Evolutionary conservation across 2,888 invertebrate genomes (phyloP), one percentile per base, ranked within the genome.

Genomic region (Seira sanloemensis): DNA sequence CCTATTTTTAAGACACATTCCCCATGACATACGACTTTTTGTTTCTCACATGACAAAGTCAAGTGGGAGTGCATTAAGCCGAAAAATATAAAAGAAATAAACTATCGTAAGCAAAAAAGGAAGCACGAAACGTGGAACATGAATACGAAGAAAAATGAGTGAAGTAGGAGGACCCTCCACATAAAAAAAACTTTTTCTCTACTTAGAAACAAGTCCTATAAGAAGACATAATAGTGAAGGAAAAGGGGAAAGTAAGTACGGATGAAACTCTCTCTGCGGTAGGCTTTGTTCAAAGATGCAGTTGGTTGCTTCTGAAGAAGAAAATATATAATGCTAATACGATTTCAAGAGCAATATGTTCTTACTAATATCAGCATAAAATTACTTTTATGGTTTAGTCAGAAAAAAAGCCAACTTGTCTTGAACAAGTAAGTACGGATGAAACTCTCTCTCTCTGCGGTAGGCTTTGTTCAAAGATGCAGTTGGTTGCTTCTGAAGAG

Each of bases 11-110:
- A 58, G 80, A n/a, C n/a, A 81, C 75, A 81, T 37, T 27, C 26
- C 21, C 54, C 58, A 78, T 82, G 82, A 76, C 76, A 82, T 82
- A 82, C 76, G 82, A 82, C 82, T 82, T 79, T 37, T 79, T 76
- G 82, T 72, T 82, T 81, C 65, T 81, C 69, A 25, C 82, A 50
- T 82, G 82, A 82, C 82, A 76, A 82, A 82, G 76, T 82, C 82
- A 82, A 82, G 82, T 82, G 72, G 62, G 71, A 81, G 75, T 81
- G 80, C 75, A 81, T 81, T 81, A 80, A 81, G 68, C 68, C 75
- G 46, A 67, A 65, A 69, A n/a, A n/a, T n/a, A n/a, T n/a, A n/a
- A n/a, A 65, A 74, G 24, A 77, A 23, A 37, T 37, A 37, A 37
- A 37, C 37, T 37, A 37, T 37, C 37, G 5, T 37, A n/a, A n/a